A percentile compares a stretch with the other conserved stretches of the same genome.
phyloP scores from a whole-genome alignment of 2,113 vertebrate species.

The Vidua macroura region DNA sequence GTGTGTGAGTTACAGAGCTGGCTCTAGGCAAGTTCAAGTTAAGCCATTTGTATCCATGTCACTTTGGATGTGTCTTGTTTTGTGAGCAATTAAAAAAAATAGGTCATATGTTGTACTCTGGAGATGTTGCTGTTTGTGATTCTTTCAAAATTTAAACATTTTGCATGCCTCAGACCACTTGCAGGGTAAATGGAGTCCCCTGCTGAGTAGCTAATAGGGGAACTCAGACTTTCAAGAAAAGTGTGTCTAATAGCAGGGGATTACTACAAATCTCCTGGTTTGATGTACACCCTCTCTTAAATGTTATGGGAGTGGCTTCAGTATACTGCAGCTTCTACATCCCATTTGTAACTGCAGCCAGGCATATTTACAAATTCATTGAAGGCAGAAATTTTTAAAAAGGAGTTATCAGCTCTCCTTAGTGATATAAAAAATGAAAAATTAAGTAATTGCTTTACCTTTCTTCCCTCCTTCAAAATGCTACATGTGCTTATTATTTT shows the following conservation, averaged over 20 bases:
- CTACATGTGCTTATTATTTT: not conserved
- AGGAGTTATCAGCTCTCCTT: not conserved
- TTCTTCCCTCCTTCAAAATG: not conserved
- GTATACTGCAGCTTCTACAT: not conserved
- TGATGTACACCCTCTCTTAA: not conserved
- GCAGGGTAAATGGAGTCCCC: not conserved
- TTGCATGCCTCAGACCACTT: not conserved
- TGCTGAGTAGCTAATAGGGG: conserved; percentile 6
- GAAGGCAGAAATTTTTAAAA: not conserved
- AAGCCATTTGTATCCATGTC: not conserved
- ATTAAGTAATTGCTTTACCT: not conserved
- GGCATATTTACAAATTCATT: not conserved
- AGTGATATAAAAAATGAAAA: not conserved
- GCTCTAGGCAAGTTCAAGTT: not conserved
- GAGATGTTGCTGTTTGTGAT: not conserved
- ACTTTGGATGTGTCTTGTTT: not conserved
- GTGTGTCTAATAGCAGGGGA: conserved; percentile 19
- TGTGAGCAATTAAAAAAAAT: conserved; percentile 14
- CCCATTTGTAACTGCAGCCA: not conserved
- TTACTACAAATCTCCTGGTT: not conserved
- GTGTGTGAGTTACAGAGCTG: not conserved
- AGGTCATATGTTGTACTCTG: not conserved
- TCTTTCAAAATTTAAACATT: conserved; percentile 22
- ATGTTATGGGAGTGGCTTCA: not conserved
- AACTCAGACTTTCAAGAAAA: not conserved